Conservation (phyloP, 2,797 vertebrate species). For the Urophycis tenuis region DNA sequence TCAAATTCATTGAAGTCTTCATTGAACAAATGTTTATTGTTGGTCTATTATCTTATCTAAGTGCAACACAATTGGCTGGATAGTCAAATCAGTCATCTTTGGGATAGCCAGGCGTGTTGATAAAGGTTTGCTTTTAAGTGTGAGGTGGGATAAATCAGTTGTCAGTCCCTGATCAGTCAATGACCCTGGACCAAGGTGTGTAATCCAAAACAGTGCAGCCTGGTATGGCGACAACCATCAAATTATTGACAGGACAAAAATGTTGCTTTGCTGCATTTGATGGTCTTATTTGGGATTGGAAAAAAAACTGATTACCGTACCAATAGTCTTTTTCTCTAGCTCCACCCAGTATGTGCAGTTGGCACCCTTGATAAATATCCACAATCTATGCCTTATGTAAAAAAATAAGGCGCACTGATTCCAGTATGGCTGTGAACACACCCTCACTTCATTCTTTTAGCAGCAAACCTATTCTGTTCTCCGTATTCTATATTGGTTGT, state of each 20-base stretch:
- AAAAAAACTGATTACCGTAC: too few relatives aligned
- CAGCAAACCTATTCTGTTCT: not conserved
- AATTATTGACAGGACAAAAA: too few relatives aligned
- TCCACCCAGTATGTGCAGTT: not conserved
- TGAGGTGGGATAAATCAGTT: too few relatives aligned
- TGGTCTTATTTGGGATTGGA: too few relatives aligned
- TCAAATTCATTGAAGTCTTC: too few relatives aligned
- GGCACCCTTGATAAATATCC: not conserved
- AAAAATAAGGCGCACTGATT: not conserved
- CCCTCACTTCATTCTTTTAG: not conserved
- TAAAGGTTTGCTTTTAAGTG: too few relatives aligned
- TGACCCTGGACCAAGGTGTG: not conserved
- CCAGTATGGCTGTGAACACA: not conserved
- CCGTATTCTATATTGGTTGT: not conserved
- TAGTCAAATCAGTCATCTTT: too few relatives aligned
- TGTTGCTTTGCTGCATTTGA: too few relatives aligned
- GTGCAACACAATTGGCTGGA: too few relatives aligned
- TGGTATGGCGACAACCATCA: not conserved
- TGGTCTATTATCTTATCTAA: too few relatives aligned
- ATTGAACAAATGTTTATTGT: too few relatives aligned
- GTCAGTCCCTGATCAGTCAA: not conserved
- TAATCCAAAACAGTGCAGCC: not conserved
- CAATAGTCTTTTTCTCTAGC: not conserved
- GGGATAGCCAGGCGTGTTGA: too few relatives aligned
- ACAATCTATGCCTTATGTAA: not conserved